Percentiles rank a stretch among this genome's conserved stretches.
Evolutionary conservation across 2,888 invertebrate species (phyloP).

Genomic region (Tinea trinotella): DNA sequence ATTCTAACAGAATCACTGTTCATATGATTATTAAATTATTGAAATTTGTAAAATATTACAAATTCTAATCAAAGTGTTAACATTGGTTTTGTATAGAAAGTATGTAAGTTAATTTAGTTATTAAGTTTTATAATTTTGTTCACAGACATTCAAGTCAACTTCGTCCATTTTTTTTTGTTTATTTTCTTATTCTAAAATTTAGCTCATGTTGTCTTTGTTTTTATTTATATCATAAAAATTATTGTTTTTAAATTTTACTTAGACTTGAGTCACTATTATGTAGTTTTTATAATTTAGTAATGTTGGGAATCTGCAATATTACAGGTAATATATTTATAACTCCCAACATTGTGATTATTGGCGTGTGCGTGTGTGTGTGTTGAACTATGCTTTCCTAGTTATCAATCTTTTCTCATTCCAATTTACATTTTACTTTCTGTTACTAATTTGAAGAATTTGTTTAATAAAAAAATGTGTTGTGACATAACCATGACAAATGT

Average conservation of each 20-base stretch:
- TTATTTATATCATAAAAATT: slow-evolving; percentile 58
- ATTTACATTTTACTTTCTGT: slow-evolving; percentile 37
- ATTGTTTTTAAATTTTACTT: slow-evolving; percentile 48
- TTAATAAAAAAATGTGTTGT: slow-evolving; percentile 18
- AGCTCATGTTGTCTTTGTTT: slow-evolving; percentile 57
- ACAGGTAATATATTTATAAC: slow-evolving; percentile 12
- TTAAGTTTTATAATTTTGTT: slow-evolving; percentile 39
- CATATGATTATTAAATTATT: slow-evolving; percentile 28
- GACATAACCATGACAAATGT: slow-evolving; percentile 36
- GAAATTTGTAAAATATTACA: not conserved
- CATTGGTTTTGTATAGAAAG: slow-evolving; percentile 9
- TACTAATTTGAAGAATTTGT: slow-evolving; percentile 19
- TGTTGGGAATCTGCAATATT: slow-evolving; percentile 68
- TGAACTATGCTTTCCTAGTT: slow-evolving; percentile 33
- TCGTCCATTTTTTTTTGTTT: slow-evolving; percentile 60
- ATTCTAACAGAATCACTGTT: slow-evolving; percentile 5
- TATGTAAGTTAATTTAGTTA: slow-evolving; percentile 34
- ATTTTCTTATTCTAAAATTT: slow-evolving; percentile 67
- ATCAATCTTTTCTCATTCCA: slow-evolving; percentile 52
- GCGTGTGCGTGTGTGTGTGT: not conserved
- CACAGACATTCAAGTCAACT: slow-evolving; percentile 60
- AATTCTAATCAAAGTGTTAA: not conserved
- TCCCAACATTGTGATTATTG: slow-evolving; percentile 12
- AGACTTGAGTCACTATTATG: slow-evolving; percentile 45
- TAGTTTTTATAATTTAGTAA: slow-evolving; percentile 33